Evolutionary conservation across 2,888 invertebrate species (phyloP), one percentile per base, ranked within the genome.

Genomic region (Galerucella nymphaeae): DNA sequence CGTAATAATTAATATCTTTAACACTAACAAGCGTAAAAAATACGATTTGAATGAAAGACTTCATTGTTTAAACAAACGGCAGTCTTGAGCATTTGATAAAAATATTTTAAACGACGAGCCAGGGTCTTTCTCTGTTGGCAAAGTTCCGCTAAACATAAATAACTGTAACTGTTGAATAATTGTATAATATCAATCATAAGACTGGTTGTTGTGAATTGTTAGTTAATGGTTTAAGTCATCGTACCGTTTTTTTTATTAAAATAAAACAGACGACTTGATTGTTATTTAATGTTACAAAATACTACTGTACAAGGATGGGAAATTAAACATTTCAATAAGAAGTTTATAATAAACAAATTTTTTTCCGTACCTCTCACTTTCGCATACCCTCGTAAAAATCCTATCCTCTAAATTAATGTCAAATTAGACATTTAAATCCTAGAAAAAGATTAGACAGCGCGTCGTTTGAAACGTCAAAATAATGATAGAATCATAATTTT

Each of bases 101-200:
- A 55, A 65, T 65, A 55, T 65, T 53, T 65, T 50, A 45, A 45
- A 41, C 13, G 23, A 20, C 20, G 9, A 23, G 23, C 8, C 23
- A 48, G 48, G 4, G 30, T 38, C 30, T 38, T 38, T 38, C 8
- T 38, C 30, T 41, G 2, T 53, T 41, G 3, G 9, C 5, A 58
- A 18, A 45, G 66, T 66, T 66, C 66, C 66, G 66, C 66, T 58
- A 58, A 16, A 57, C 45, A 58, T n/a, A 66, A 66, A 58, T 66
- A 66, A 57, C 50, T 58, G n/a, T 66, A 66, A 66, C 66, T 45
- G 66, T 66, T 48, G 18, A 30, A 50, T 65, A 41, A 55, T 38
- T 53, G 23, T 55, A 41, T 66, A 16, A 66, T 65, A 65, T 59
- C n/a, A 65, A 57, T 55, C 23, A 55, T 41, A 65, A n/a, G 18